phyloP scores from a whole-genome alignment of 2,113 vertebrate genomes.

The Crotophaga sulcirostris region DNA sequence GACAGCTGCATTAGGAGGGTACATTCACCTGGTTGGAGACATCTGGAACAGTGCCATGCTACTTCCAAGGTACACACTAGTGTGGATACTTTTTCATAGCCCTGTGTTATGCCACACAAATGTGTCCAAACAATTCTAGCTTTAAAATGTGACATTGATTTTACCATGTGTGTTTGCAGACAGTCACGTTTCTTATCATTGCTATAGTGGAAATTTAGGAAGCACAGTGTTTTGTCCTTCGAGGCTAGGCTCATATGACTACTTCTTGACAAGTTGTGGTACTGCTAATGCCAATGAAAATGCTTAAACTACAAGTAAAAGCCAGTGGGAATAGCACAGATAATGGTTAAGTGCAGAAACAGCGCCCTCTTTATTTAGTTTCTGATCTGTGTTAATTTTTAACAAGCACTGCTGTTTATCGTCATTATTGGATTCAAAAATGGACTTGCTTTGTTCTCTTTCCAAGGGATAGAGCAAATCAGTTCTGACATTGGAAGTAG shows the following conservation, averaged over 20 bases:
- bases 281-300: neutral
- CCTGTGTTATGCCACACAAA: fast-evolving
- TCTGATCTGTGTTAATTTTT: neutral
- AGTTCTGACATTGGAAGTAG: neutral
- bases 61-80: neutral
- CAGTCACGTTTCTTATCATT: neutral
- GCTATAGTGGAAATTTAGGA: neutral
- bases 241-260: neutral
- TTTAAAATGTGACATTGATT: neutral
- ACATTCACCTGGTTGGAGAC: neutral
- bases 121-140: neutral
- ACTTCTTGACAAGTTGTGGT: neutral
- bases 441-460: neutral
- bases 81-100: neutral
- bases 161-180: neutral
- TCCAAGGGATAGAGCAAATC: neutral
- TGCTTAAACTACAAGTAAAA: neutral
- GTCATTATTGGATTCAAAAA: neutral
- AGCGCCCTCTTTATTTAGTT: neutral
- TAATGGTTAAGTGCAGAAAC: neutral
- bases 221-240: neutral
- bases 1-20: neutral
- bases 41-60: neutral
- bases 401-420: neutral
- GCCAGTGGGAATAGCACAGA: neutral